Conservation (phyloP, 2,797 vertebrate species). For the Schizopygopsis pylzovi region DNA sequence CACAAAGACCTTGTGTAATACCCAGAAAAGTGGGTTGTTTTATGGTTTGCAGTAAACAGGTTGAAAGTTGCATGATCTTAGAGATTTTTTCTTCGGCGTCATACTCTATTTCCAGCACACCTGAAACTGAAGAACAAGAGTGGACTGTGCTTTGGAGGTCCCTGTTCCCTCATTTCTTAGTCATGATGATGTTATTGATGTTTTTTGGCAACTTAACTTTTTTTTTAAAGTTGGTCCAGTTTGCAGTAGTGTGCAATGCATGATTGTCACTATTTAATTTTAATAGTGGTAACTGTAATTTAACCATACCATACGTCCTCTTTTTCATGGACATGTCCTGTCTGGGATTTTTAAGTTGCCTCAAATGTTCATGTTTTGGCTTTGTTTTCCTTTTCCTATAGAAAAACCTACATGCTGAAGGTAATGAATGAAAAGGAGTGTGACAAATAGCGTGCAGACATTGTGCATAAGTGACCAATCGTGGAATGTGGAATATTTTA, state of each 20-base stretch:
- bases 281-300: not conserved
- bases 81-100: slow-evolving; percentile 8
- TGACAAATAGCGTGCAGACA: not conserved
- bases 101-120: slow-evolving; percentile 18
- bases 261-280: not conserved
- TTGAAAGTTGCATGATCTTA: slow-evolving; percentile 35
- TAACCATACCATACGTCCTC: not conserved
- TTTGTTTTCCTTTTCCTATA: not conserved
- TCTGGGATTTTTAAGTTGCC: not conserved
- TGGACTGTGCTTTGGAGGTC: not conserved
- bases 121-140: slow-evolving; percentile 27
- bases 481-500: not conserved
- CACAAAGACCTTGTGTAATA: slow-evolving; percentile 27
- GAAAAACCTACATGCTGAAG: not conserved
- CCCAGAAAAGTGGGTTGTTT: slow-evolving; percentile 22
- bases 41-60: not conserved
- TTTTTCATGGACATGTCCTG: not conserved
- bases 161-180: not conserved
- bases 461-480: not conserved
- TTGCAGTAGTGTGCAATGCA: not conserved
- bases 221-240: not conserved
- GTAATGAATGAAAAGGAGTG: not conserved
- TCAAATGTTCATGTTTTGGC: not conserved
- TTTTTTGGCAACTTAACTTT: not conserved
- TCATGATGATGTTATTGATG: not conserved